These are phyloP conservation scores for Prionace glauca DNA, from an alignment of 2,797 vertebrate species.

Conservation along the genomic window DNA sequence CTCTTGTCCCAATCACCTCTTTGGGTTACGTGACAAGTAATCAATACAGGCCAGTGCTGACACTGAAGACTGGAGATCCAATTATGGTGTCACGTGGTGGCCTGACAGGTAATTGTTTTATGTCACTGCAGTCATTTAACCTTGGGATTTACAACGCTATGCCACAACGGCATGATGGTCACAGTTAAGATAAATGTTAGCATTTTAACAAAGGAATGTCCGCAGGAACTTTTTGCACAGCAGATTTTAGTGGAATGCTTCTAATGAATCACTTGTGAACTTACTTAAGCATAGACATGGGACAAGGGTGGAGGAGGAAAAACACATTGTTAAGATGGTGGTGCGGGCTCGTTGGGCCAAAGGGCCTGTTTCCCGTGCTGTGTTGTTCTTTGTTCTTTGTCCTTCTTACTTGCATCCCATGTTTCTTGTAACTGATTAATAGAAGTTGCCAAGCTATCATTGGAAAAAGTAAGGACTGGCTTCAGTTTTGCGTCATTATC, in stretches of 20 bases:
- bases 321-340: no score
- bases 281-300: neutral
- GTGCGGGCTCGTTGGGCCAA: no score
- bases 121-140: neutral
- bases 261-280: neutral
- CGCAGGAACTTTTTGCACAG: neutral
- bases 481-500: neutral
- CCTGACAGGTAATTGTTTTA: neutral
- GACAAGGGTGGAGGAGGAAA: no score
- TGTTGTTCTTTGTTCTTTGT: no score
- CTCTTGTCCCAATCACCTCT: neutral
- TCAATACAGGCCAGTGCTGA: conserved; percentile 6
- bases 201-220: neutral
- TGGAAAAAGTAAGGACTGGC: neutral
- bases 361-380: no score
- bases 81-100: conserved; percentile 2
- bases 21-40: neutral
- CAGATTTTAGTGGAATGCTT: neutral
- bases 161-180: neutral
- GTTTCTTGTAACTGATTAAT: neutral
- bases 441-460: neutral
- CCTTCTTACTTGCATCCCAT: neutral
- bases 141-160: neutral
- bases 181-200: neutral
- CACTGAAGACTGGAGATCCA: neutral